A percentile compares a stretch with the other conserved stretches of the same genome.
phyloP scores from a whole-genome alignment of 2,113 vertebrate genomes.

The Aphyosemion australe region DNA sequence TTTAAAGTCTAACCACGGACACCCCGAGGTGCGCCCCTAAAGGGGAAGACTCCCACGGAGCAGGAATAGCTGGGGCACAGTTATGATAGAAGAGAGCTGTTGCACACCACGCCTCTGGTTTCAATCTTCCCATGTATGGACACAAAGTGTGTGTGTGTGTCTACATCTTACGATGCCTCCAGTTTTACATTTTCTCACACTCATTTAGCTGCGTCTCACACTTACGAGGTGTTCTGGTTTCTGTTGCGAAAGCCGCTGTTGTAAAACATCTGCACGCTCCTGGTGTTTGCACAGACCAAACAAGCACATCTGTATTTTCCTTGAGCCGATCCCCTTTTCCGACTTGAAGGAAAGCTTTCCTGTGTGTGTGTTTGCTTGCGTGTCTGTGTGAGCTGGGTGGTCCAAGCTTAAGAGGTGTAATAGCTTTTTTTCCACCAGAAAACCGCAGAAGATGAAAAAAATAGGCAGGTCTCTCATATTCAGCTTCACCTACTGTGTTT shows the following conservation, averaged over 20 bases:
- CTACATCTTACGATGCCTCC: constrained; percentile 63
- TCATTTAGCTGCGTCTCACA: not conserved
- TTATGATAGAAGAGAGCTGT: constrained; percentile 37
- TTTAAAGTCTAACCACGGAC: constrained; percentile 25
- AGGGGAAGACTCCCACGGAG: constrained; percentile 14
- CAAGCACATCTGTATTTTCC: constrained; percentile 3
- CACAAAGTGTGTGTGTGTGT: constrained; percentile 43
- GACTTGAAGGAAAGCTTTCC: constrained; percentile 23
- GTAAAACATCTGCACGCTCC: not conserved
- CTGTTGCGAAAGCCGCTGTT: not conserved
- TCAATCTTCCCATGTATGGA: constrained; percentile 75
- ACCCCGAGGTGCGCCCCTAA: constrained; percentile 5
- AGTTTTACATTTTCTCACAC: constrained; percentile 46
- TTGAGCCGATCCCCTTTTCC: constrained; percentile 8
- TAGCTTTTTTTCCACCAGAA: constrained; percentile 70
- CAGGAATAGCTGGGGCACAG: constrained; percentile 6
- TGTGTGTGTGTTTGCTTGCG: constrained; percentile 11
- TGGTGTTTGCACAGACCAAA: not conserved
- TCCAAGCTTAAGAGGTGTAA: constrained; percentile 50
- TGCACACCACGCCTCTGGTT: constrained; percentile 45
- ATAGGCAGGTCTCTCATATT: constrained; percentile 15
- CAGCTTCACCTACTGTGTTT: constrained; percentile 10
- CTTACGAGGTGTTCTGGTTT: constrained; percentile 2
- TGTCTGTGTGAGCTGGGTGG: constrained; percentile 66
- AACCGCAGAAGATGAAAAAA: constrained; percentile 46